A percentile compares a stretch with the other conserved stretches of the same genome.
Conservation (phyloP, 2,797 vertebrate species). For the Takifugu ocellatus region DNA sequence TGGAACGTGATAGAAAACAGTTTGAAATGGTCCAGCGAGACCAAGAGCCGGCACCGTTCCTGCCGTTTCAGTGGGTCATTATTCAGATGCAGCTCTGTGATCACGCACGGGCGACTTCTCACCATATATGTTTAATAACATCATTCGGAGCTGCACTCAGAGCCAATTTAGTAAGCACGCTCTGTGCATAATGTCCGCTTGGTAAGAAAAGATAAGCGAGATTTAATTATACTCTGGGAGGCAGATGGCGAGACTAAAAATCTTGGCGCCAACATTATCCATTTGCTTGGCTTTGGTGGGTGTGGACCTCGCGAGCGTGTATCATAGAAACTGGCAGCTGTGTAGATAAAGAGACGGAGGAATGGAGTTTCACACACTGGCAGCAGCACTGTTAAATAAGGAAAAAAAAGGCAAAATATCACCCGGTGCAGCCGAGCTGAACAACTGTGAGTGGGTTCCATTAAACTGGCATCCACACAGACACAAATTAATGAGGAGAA, state of each 20-base stretch:
- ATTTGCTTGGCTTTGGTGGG: conserved; percentile 32
- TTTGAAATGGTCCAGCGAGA: too few relatives aligned
- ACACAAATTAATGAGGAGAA: conserved; percentile 20
- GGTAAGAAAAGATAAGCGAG: conserved; percentile 68
- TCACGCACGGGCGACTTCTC: too few relatives aligned
- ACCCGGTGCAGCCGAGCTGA: conserved; percentile 20
- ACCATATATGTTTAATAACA: too few relatives aligned
- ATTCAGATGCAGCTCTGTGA: too few relatives aligned
- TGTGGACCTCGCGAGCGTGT: conserved; percentile 19
- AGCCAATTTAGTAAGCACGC: conserved; percentile 66
- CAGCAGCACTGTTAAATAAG: conserved; percentile 26
- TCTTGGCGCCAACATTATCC: conserved; percentile 36
- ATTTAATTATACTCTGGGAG: conserved; percentile 71
- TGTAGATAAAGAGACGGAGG: conserved; percentile 28
- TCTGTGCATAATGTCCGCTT: conserved; percentile 64
- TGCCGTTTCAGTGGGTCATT: too few relatives aligned
- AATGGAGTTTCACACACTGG: conserved; percentile 34
- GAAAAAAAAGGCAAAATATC: conserved; percentile 27
- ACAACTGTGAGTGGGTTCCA: conserved; percentile 20
- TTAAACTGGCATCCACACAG: conserved; percentile 21
- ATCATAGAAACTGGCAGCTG: conserved; percentile 37
- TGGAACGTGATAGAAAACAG: too few relatives aligned
- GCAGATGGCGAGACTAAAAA: conserved; percentile 70
- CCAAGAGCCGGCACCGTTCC: too few relatives aligned
- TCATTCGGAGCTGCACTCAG: too few relatives aligned